phyloP scores from a whole-genome alignment of 2,797 vertebrate genomes.

The Kryptolebias ocellatus region DNA sequence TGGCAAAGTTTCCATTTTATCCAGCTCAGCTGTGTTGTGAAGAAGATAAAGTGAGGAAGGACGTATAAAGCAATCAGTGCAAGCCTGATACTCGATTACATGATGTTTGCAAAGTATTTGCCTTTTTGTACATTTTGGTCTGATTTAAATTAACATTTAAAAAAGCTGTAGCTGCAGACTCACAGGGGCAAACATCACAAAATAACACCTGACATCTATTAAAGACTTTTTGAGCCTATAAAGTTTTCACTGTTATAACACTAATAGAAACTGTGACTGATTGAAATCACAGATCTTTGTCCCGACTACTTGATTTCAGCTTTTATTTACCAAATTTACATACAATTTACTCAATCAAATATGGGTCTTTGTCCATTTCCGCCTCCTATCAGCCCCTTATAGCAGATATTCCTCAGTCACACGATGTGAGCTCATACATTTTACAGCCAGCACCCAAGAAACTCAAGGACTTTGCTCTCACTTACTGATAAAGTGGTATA shows the following conservation, averaged over 20 bases:
- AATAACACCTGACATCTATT: background rate
- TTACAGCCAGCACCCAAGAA: slow-evolving; percentile 14
- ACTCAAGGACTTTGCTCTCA: slow-evolving; percentile 30
- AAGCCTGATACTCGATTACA: too few relatives aligned
- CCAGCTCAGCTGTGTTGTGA: too few relatives aligned
- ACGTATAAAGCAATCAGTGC: too few relatives aligned
- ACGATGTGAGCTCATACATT: background rate
- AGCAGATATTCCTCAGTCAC: slow-evolving; percentile 11
- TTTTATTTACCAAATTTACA: background rate
- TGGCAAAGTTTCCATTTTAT: too few relatives aligned
- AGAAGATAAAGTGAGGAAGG: too few relatives aligned
- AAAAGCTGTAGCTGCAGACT: background rate
- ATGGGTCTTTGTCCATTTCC: background rate
- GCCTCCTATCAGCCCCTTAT: background rate
- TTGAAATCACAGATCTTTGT: too few relatives aligned
- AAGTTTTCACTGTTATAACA: background rate
- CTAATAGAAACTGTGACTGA: background rate
- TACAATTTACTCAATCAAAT: background rate
- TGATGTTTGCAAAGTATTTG: too few relatives aligned
- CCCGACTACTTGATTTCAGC: background rate
- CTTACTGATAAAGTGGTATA: slow-evolving; percentile 9
- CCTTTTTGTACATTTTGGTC: too few relatives aligned
- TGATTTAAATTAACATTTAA: background rate
- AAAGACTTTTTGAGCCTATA: background rate
- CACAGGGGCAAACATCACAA: background rate